Conservation (phyloP, 2,113 vertebrate species). For the Dolichallabes microphthalmus region DNA sequence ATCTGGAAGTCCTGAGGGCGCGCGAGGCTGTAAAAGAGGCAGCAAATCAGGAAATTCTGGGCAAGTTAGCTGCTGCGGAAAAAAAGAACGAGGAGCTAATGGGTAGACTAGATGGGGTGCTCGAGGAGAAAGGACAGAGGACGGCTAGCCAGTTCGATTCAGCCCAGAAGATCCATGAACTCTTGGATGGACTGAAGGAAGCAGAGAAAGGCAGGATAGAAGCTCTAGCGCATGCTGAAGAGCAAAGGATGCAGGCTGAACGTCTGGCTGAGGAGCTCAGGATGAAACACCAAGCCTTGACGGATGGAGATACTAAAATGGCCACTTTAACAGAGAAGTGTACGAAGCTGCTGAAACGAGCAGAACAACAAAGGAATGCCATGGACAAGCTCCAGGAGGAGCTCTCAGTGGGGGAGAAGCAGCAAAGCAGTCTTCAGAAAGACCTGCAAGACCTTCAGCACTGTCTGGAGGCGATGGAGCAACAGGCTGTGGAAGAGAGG, state of each 20-base stretch:
- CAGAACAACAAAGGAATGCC: slow-evolving; percentile 65
- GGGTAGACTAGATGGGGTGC: slow-evolving; percentile 62
- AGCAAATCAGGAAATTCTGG: slow-evolving; percentile 64
- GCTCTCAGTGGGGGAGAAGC: slow-evolving; percentile 71
- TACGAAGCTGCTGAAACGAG: slow-evolving; percentile 60
- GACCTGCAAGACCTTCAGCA: slow-evolving; percentile 74
- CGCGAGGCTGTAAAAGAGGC: slow-evolving; percentile 59
- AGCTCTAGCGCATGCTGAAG: slow-evolving; percentile 65
- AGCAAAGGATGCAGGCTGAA: slow-evolving; percentile 68
- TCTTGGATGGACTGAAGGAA: slow-evolving; percentile 77
- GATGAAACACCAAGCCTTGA: slow-evolving; percentile 70
- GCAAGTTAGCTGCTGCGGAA: slow-evolving; percentile 67
- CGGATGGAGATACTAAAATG: slow-evolving; percentile 68
- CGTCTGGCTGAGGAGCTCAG: slow-evolving; percentile 72
- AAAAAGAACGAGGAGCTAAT: slow-evolving; percentile 72
- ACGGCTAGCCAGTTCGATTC: slow-evolving; percentile 68
- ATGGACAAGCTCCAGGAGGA: slow-evolving; percentile 70
- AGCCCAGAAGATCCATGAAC: slow-evolving; percentile 72
- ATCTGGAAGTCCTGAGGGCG: slow-evolving; percentile 66
- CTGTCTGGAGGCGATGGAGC: slow-evolving; percentile 69
- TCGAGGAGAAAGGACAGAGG: slow-evolving; percentile 71
- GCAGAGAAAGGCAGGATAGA: slow-evolving; percentile 74
- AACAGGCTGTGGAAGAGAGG: slow-evolving; percentile 61
- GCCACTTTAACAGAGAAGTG: slow-evolving; percentile 66
- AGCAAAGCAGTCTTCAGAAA: slow-evolving; percentile 72